These are phyloP conservation scores for Aspidoscelis tigris DNA, from an alignment of 2,113 vertebrate species.

Conservation along the genomic window DNA sequence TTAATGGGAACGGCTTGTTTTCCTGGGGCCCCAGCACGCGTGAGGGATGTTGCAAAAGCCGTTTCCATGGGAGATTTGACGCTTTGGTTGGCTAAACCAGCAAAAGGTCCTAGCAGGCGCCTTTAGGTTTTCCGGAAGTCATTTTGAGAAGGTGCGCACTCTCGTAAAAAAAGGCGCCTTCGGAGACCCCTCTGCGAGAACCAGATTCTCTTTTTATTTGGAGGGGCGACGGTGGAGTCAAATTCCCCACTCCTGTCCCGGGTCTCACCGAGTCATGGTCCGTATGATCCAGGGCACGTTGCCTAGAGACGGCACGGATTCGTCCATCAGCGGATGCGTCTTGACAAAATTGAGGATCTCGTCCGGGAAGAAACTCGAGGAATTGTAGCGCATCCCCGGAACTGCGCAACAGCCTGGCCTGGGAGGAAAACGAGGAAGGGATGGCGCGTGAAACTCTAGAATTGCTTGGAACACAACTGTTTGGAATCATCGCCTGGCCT, in stretches of 20 bases:
- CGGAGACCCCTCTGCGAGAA: no score
- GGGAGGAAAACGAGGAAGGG: not conserved
- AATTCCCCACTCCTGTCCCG: no score
- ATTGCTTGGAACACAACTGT: not conserved
- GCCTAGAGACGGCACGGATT: slow-evolving; percentile 89
- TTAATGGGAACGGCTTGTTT: slow-evolving; percentile 32
- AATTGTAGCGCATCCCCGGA: slow-evolving; percentile 88
- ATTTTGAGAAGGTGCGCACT: no score
- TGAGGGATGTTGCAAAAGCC: not conserved
- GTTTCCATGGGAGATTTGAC: not conserved
- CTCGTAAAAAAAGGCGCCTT: no score
- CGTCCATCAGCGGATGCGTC: slow-evolving; percentile 95
- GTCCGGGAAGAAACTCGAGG: slow-evolving; percentile 91
- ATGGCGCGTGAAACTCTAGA: not conserved
- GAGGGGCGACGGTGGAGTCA: no score
- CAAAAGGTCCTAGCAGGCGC: not conserved
- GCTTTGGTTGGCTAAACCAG: not conserved
- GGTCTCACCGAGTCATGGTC: slow-evolving; percentile 88
- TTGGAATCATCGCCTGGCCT: no score
- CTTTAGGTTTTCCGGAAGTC: no score
- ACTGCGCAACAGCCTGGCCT: slow-evolving; percentile 91
- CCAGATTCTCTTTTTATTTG: no score
- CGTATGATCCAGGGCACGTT: slow-evolving; percentile 91
- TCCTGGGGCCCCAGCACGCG: not conserved
- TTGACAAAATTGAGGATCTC: slow-evolving; percentile 97